Evolutionary conservation across 2,888 invertebrate genomes (phyloP), one percentile per base, ranked within the genome.

Genomic region (Dyspetes luteomarginatus): DNA sequence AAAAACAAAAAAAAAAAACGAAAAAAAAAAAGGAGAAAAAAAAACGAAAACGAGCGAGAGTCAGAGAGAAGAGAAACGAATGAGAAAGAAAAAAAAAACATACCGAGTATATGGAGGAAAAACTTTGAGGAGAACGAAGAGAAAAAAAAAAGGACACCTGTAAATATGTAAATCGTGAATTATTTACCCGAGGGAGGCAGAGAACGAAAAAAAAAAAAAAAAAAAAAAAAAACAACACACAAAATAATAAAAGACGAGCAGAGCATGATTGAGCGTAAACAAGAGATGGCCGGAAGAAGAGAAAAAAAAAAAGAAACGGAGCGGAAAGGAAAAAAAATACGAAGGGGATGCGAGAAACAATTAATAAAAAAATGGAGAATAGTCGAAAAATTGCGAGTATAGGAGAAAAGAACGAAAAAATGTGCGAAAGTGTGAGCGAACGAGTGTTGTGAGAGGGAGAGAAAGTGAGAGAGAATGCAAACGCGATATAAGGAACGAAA

Each of bases 131-230:
- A 78, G 41, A 28, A 58, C 68, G 76, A 84, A 52, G 52, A 78
- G 75, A 73, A 58, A 75, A 52, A 22, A 62, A 48, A 62, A 62
- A 79, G 50, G 85, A 87, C 87, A 88, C 85, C 86, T 90, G 89
- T 89, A 90, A 87, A 89, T 90, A 90, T 90, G 89, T 89, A 88
- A 87, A 90, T 86, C 85, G 72, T 80, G 80, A 82, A 82, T 81
- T 78, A 81, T 71, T 78, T 71, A 78, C 74, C 55, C 76, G 76
- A 72, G 82, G 81, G 74, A 52, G 55, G 74, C 30, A 71, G 77
- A 41, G 68, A 65, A 71, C 50, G 75, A 74, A 60, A 64, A 64
- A 68, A 58, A 65, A 50, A 0, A 55, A 45, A 30, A 24, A 67
- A 50, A 22, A 48, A 68, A 78, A 82, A 17, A 78, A 79, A 22